Percentiles rank a stretch among this genome's conserved stretches.
Evolutionary conservation across 2,888 invertebrate species (phyloP).

Genomic region (Ormyrus rosae): DNA sequence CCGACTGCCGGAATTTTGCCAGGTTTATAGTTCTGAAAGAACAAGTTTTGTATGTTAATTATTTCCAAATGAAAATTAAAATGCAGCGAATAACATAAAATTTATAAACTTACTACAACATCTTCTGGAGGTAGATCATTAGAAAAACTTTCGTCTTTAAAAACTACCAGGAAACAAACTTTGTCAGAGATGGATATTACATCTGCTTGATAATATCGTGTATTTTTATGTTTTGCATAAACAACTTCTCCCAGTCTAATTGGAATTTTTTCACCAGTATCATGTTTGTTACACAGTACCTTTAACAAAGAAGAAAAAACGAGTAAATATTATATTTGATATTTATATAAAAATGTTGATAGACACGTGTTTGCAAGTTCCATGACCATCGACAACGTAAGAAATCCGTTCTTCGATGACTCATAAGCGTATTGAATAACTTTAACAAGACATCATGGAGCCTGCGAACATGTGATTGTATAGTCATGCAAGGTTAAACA

Average conservation of each 20-base stretch:
- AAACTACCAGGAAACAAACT: conserved; percentile 80
- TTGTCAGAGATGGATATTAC: conserved; percentile 76
- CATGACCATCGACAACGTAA: conserved; percentile 40
- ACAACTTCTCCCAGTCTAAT: conserved; percentile 75
- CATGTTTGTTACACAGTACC: conserved; percentile 71
- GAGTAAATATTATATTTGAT: background rate
- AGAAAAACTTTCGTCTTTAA: conserved; percentile 80
- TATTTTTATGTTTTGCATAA: conserved; percentile 81
- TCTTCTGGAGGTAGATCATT: conserved; percentile 79
- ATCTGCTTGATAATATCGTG: conserved; percentile 79
- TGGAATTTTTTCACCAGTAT: conserved; percentile 67
- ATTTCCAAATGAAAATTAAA: background rate
- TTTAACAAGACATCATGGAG: conserved; percentile 49
- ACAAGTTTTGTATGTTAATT: background rate
- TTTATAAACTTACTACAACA: conserved; percentile 75
- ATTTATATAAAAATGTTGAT: background rate
- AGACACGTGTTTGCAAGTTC: conserved; percentile 14
- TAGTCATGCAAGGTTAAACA: conserved; percentile 49
- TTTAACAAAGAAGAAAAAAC: conserved; percentile 50
- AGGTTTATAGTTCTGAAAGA: conserved; percentile 67
- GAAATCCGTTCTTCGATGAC: conserved; percentile 39
- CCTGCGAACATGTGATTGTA: conserved; percentile 40
- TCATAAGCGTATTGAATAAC: conserved; percentile 49
- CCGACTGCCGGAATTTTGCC: conserved; percentile 74
- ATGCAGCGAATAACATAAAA: background rate